A percentile compares a stretch with the other conserved stretches of the same genome.
These are phyloP conservation scores for Speoplatyrhinus poulsoni DNA, from an alignment of 2,113 vertebrate species.

Conservation along the genomic window DNA sequence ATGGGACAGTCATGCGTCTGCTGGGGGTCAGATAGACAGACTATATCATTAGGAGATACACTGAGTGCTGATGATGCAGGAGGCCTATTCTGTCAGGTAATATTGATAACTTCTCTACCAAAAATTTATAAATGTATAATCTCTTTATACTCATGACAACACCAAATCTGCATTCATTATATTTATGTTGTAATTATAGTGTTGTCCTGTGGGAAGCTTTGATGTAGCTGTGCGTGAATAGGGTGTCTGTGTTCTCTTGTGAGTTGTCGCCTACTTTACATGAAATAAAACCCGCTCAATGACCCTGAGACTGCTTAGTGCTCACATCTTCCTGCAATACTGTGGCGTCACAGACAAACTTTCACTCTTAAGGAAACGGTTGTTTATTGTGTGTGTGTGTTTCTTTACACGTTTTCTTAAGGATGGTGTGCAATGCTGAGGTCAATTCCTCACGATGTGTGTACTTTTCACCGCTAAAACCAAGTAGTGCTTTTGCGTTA, in stretches of 20 bases:
- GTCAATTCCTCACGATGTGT: no score
- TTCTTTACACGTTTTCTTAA: no score
- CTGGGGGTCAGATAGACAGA: conserved; percentile 51
- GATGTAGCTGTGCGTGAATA: conserved; percentile 27
- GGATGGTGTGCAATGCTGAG: no score
- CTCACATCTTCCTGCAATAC: conserved; percentile 1
- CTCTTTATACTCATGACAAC: background rate
- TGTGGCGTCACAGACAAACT: background rate
- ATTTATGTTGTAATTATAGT: conserved; percentile 11
- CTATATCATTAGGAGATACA: no score
- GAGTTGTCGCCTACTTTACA: conserved; percentile 39
- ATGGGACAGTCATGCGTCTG: conserved; percentile 54
- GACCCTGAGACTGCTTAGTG: conserved; percentile 17
- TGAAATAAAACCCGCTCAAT: conserved; percentile 29
- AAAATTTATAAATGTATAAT: background rate
- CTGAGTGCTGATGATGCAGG: conserved; percentile 36
- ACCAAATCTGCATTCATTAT: background rate
- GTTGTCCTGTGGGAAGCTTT: conserved; percentile 12
- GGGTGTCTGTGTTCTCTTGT: conserved; percentile 52
- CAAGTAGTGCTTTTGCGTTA: background rate
- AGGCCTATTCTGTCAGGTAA: conserved; percentile 57
- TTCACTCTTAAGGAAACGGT: background rate
- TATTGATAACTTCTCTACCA: background rate
- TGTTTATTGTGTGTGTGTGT: no score
- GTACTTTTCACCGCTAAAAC: no score